Evolutionary conservation across 2,113 vertebrate species (phyloP).

Genomic region (Dipodomys ordii): DNA sequence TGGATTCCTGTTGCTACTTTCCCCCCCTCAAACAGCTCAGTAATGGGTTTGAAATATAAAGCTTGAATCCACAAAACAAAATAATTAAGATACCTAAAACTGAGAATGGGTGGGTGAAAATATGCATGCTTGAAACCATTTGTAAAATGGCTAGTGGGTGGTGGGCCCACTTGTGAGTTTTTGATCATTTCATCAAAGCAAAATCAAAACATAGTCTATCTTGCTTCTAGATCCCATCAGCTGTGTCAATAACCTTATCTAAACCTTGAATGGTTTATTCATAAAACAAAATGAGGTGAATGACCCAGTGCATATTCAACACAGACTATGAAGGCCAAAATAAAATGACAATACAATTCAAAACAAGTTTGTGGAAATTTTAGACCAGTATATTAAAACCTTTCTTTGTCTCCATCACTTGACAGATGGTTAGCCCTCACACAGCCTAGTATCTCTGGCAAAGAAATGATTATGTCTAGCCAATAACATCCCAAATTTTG

Average conservation of each 20-base stretch:
- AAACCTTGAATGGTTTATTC: slow-evolving; percentile 72
- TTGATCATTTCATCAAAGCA: slow-evolving; percentile 66
- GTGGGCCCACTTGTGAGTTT: slow-evolving; percentile 46
- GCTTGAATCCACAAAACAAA: slow-evolving; percentile 72
- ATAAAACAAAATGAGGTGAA: slow-evolving; percentile 77
- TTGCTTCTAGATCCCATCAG: slow-evolving; percentile 67
- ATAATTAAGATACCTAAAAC: slow-evolving; percentile 66
- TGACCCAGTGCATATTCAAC: slow-evolving; percentile 69
- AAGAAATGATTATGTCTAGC: slow-evolving; percentile 82
- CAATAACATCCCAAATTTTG: slow-evolving; percentile 82
- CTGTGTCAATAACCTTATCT: slow-evolving; percentile 73
- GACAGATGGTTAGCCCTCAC: slow-evolving; percentile 83
- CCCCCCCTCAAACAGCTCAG: slow-evolving; percentile 63
- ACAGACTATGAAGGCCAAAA: slow-evolving; percentile 79
- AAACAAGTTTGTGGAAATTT: slow-evolving; percentile 82
- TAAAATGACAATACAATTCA: slow-evolving; percentile 78
- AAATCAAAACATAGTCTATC: slow-evolving; percentile 78
- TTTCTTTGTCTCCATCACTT: slow-evolving; percentile 82
- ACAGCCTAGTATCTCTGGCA: slow-evolving; percentile 82
- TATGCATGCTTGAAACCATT: slow-evolving; percentile 62
- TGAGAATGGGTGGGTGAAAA: slow-evolving; percentile 64
- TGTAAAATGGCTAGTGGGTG: slow-evolving; percentile 30
- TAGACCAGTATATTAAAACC: slow-evolving; percentile 78
- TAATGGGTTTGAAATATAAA: slow-evolving; percentile 72
- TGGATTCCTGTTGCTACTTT: slow-evolving; percentile 79